phyloP scores from a whole-genome alignment of 2,113 vertebrate species.

The Sprattus sprattus region DNA sequence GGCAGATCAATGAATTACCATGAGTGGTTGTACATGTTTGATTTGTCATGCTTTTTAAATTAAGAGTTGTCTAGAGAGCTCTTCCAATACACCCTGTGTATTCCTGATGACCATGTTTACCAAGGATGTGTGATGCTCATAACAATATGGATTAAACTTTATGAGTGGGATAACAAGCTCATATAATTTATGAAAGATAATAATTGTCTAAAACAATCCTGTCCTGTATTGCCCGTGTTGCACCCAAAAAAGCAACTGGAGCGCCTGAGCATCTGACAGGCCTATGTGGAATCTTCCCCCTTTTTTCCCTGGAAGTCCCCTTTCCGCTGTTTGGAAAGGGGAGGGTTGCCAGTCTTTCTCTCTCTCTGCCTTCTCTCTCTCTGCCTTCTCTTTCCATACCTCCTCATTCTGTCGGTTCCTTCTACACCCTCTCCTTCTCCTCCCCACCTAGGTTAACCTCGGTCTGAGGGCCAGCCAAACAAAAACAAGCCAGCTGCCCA shows the following conservation, averaged over 20 bases:
- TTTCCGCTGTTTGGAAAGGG: neutral
- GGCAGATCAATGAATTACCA: neutral
- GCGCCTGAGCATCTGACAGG: neutral
- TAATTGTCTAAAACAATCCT: neutral
- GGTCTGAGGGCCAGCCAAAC: conserved; percentile 23
- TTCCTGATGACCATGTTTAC: neutral
- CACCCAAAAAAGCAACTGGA: neutral
- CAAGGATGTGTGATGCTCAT: neutral
- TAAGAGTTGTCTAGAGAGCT: neutral
- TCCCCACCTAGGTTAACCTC: conserved; percentile 22
- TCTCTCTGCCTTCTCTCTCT: neutral
- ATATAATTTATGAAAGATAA: neutral
- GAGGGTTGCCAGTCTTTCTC: neutral
- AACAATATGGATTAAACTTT: neutral
- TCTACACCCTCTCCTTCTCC: neutral
- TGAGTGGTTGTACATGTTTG: neutral
- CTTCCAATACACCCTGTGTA: neutral
- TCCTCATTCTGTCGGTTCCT: neutral
- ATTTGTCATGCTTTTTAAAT: neutral
- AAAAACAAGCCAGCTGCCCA: conserved; percentile 44
- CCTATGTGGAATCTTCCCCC: neutral
- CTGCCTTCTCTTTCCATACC: conserved; percentile 24
- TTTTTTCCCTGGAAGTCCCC: neutral
- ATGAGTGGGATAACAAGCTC: neutral
- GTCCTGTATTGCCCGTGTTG: neutral